Base-by-base conservation (phyloP, 2,888 invertebrate genomes). In the Xanthostigma xanthostigma region DNA sequence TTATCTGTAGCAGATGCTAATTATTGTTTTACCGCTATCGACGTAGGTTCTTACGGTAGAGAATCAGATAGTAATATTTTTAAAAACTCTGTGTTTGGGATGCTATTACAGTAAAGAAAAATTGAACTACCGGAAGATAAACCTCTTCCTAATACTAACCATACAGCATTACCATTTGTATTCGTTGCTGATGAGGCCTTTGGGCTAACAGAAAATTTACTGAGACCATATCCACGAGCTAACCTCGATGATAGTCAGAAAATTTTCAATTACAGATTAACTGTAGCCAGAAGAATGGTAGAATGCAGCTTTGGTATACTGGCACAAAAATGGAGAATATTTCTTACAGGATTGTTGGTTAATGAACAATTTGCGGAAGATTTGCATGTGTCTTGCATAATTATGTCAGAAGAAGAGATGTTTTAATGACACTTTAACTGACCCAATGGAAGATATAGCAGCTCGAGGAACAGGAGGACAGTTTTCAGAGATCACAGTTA, bases 281-380 rank as follows among this genome's bases (percentile, higher is more conserved):
- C 50, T 51, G 44, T 52, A 53, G 57, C 58, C 49, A 45, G 58
- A 49, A 51, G 57, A 45, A 55, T 53, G 41, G 53, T 59, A n/a
- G 56, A 60, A 50, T 58, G 59, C 48, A 52, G 55, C 46, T 60
- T 60, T 51, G 58, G 58, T 10, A 60, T 61, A 50, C 50, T 58
- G 4, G 53, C 51, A 41, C 61, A 60, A 52, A 64, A 62, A 54
- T 63, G 60, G 62, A 52, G 59, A 51, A 61, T 62, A 50, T 59
- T 61, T 49, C 60, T 61, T 52, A 48, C 59, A 42, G 57, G 60
- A 44, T 49, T 60, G 37, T 53, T 59, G 48, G 55, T 59, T 38
- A 48, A 56, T 41, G 49, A 48, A 36, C 52, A 55, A 41, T 57
- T 57, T 53, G 55, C 55, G 46, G 54, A 44, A 59, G 60, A 53